phyloP scores from a whole-genome alignment of 1,140 invertebrate genomes.

The Aphidius gifuensis region DNA sequence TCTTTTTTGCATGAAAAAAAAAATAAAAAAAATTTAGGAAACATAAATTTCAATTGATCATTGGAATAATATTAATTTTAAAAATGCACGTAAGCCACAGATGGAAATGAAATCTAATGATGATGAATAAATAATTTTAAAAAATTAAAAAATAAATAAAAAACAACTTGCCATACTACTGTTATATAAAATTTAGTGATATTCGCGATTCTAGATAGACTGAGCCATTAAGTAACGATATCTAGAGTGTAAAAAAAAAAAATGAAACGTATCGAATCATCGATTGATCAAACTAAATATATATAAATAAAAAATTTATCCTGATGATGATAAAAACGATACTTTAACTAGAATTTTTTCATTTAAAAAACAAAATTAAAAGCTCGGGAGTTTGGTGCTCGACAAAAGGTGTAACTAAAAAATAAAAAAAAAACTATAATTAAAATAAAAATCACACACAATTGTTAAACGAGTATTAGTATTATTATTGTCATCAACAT shows the following conservation, averaged over 20 bases:
- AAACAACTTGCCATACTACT: slow-evolving; percentile 32
- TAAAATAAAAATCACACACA: slow-evolving; percentile 23
- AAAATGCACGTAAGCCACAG: not conserved
- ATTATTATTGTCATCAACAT: slow-evolving; percentile 26
- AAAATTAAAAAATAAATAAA: slow-evolving; percentile 19
- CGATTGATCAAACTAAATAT: slow-evolving; percentile 10
- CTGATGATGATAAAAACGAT: not conserved
- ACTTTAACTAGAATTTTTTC: not conserved
- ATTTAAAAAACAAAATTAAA: slow-evolving; percentile 7
- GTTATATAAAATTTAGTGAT: slow-evolving; percentile 30
- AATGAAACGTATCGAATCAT: slow-evolving; percentile 17
- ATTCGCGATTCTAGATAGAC: slow-evolving; percentile 33
- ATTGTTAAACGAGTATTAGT: slow-evolving; percentile 24
- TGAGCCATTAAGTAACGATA: slow-evolving; percentile 33
- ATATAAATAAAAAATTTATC: slow-evolving; percentile 1
- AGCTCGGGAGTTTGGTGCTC: slow-evolving; percentile 16
- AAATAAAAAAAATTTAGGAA: not conserved
- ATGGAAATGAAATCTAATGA: slow-evolving; percentile 8
- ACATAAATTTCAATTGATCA: not conserved
- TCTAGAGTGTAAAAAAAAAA: slow-evolving; percentile 23
- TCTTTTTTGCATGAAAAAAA: slow-evolving; percentile 3
- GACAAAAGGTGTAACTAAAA: slow-evolving; percentile 8
- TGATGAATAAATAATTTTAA: slow-evolving; percentile 11
- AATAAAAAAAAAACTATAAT: slow-evolving; percentile 18
- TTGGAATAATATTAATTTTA: not conserved